Evolutionary conservation across 2,797 vertebrate genomes (phyloP), one percentile per base, ranked within the genome.

Genomic region (Acipenser ruthenus): DNA sequence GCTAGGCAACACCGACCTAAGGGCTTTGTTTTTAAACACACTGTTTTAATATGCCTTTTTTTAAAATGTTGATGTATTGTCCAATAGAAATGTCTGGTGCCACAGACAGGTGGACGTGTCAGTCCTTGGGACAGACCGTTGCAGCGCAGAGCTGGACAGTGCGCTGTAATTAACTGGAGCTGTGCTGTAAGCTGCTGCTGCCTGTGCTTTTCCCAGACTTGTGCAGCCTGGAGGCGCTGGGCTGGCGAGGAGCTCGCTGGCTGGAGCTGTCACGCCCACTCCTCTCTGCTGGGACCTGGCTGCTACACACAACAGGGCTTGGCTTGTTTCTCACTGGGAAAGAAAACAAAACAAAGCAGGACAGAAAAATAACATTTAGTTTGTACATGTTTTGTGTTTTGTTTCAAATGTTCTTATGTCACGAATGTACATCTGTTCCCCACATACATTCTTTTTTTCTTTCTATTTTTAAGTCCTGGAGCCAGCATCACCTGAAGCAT

Each of bases 231-330:
- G 89, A 93, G 10, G 88, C 86, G 0, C 94, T 98, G 1, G 93
- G 86, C 74, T 95, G 96, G 10, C 94, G 91, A 56, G 94, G 93
- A 80, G 90, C 86, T 10, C 92, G 86, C 84, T 97, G 95, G 71
- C 87, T 81, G 70, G 93, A 91, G 56, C 89, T 84, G 68, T 98
- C 95, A 6, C 92, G 77, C 65, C 65, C 60, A 0, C 71, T 78
- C 71, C 93, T 91, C 67, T 97, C 95, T 0, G 77, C 63, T 65
- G 90, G 78, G 4, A 74, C 72, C 9, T 86, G 79, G 23, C 78
- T 80, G 0, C 86, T 79, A 0, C 71, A 18, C 75, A 66, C 65
- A 49, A 71, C 65, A 50, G 79, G 72, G 65, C 69, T 82, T 53
- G 60, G 73, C 78, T 92, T 96, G 78, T 87, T 91, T 78, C 94